phyloP scores from a whole-genome alignment of 2,797 vertebrate species.

The Babyrousa celebensis region DNA sequence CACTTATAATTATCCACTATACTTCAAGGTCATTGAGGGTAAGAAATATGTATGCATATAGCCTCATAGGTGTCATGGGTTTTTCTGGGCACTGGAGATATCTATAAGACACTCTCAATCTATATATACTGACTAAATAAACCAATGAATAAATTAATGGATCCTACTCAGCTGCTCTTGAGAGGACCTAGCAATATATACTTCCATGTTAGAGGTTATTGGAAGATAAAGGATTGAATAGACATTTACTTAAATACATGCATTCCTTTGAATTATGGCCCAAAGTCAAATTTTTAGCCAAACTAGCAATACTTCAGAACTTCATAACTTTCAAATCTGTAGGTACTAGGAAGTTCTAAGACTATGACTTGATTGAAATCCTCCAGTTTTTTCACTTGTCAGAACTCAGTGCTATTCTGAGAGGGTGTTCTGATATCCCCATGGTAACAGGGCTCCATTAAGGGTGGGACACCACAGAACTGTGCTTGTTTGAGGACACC shows the following conservation, averaged over 20 bases:
- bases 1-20: background rate
- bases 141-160: slow-evolving; percentile 1
- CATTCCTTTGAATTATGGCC: background rate
- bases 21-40: slow-evolving; percentile 2
- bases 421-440: slow-evolving; percentile 74
- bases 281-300: slow-evolving; percentile 43
- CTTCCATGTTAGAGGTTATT: background rate
- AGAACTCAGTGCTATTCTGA: slow-evolving; percentile 72
- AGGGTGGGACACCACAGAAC: slow-evolving; percentile 73
- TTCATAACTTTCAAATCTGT: slow-evolving; percentile 75
- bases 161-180: slow-evolving; percentile 33
- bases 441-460: slow-evolving; percentile 85
- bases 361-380: slow-evolving; percentile 72
- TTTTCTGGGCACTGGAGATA: background rate
- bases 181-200: background rate
- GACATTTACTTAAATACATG: background rate
- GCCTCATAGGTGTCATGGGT: background rate
- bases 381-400: slow-evolving; percentile 72
- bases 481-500: slow-evolving; percentile 74
- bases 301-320: slow-evolving; percentile 49
- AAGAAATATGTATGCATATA: background rate
- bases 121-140: background rate
- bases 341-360: slow-evolving; percentile 58
- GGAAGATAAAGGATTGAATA: slow-evolving; percentile 42
- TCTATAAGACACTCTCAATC: background rate